Evolutionary conservation across 1,140 invertebrate species (phyloP).

Genomic region (Hycleus phaleratus): DNA sequence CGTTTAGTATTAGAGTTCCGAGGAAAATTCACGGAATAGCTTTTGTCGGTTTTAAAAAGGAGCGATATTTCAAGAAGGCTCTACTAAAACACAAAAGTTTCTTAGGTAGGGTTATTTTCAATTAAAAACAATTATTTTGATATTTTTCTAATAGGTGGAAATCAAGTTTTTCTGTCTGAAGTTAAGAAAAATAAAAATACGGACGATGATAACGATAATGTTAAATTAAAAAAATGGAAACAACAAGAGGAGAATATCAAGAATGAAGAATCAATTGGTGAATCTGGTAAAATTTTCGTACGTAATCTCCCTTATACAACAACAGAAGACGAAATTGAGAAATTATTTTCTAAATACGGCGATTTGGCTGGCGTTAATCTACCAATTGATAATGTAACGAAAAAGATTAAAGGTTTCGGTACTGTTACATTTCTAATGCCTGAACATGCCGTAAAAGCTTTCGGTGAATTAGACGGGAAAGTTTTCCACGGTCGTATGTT

Average conservation of each 20-base stretch:
- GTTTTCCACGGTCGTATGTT: slow-evolving; percentile 86
- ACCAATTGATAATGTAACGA: slow-evolving; percentile 77
- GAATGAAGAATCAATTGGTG: slow-evolving; percentile 74
- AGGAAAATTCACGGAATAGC: slow-evolving; percentile 75
- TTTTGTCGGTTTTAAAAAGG: slow-evolving; percentile 81
- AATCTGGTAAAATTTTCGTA: slow-evolving; percentile 91
- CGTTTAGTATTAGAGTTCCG: slow-evolving; percentile 72
- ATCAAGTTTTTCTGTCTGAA: slow-evolving; percentile 54
- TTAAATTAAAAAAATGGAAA: slow-evolving; percentile 53
- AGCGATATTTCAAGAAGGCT: slow-evolving; percentile 73
- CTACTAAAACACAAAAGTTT: slow-evolving; percentile 82
- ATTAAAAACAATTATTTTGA: not conserved
- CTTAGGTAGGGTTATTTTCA: slow-evolving; percentile 47
- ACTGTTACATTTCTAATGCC: slow-evolving; percentile 90
- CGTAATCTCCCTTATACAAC: slow-evolving; percentile 87
- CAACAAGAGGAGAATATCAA: slow-evolving; percentile 61
- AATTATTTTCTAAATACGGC: slow-evolving; percentile 85
- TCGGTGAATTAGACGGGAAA: slow-evolving; percentile 78
- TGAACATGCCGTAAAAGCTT: slow-evolving; percentile 90
- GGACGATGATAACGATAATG: slow-evolving; percentile 38
- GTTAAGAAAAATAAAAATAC: slow-evolving; percentile 46
- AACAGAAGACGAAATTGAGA: slow-evolving; percentile 80
- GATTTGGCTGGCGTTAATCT: slow-evolving; percentile 76
- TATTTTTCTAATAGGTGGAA: slow-evolving; percentile 46
- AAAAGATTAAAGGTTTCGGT: slow-evolving; percentile 90